Evolutionary conservation across 1,140 invertebrate genomes (phyloP).

Genomic region (Trichonephila inaurata): DNA sequence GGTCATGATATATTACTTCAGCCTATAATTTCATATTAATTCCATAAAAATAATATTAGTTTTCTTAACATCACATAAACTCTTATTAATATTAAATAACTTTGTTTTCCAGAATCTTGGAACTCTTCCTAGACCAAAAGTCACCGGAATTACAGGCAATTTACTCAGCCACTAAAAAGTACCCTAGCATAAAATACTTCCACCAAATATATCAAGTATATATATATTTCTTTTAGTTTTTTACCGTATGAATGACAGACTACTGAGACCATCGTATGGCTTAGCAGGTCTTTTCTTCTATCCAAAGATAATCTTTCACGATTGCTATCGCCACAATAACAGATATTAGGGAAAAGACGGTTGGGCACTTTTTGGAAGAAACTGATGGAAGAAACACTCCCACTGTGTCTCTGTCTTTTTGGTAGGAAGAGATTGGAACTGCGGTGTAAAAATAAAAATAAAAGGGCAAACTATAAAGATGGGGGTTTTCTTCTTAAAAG

Average conservation of each 20-base stretch:
- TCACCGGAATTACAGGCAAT: slow-evolving; percentile 7
- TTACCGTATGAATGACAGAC: slow-evolving; percentile 9
- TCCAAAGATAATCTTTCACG: slow-evolving; percentile 51
- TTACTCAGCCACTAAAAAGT: not conserved
- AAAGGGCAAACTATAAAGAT: slow-evolving; percentile 7
- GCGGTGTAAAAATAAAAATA: slow-evolving; percentile 12
- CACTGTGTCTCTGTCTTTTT: slow-evolving; percentile 9
- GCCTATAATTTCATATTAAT: too few relatives aligned
- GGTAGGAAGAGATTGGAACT: not conserved
- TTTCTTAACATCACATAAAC: too few relatives aligned
- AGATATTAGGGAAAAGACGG: slow-evolving; percentile 51
- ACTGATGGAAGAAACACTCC: slow-evolving; percentile 38
- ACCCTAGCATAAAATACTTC: not conserved
- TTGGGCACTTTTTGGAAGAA: slow-evolving; percentile 13
- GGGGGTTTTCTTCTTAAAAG: slow-evolving; percentile 21
- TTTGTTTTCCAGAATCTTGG: not conserved
- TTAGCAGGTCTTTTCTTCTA: slow-evolving; percentile 2
- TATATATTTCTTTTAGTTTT: not conserved
- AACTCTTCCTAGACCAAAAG: slow-evolving; percentile 1
- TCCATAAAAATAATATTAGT: too few relatives aligned
- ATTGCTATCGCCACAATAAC: slow-evolving; percentile 57
- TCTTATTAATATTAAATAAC: not conserved
- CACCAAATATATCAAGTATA: not conserved
- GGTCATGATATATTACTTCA: too few relatives aligned
- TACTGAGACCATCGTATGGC: slow-evolving; percentile 5